Conservation (phyloP, 2,113 vertebrate genomes). For the Malaclemys terrapin region DNA sequence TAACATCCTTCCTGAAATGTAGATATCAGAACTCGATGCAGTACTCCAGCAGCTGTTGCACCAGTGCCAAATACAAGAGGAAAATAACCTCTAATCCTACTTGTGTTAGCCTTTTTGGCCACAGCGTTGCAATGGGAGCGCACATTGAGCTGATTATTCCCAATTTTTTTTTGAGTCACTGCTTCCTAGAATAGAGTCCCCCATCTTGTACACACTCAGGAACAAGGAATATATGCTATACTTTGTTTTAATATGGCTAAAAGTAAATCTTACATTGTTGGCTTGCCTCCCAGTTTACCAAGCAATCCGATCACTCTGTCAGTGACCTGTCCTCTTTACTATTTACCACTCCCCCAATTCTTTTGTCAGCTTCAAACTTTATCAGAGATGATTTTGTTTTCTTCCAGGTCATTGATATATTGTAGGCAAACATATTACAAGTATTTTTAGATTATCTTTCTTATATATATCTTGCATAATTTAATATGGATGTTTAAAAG, state of each 20-base stretch:
- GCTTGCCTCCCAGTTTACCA: neutral
- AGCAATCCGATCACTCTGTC: neutral
- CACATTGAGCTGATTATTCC: neutral
- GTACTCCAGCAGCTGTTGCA: neutral
- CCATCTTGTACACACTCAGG: neutral
- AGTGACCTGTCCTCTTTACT: neutral
- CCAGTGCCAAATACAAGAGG: neutral
- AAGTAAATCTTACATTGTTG: neutral
- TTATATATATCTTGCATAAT: neutral
- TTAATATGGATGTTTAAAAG: conserved; percentile 36
- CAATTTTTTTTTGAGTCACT: neutral
- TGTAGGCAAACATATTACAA: neutral
- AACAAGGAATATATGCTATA: neutral
- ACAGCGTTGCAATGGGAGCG: neutral
- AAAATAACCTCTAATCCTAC: neutral
- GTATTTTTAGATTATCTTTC: neutral
- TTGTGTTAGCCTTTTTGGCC: neutral
- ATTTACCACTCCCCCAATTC: neutral
- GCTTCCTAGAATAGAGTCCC: neutral
- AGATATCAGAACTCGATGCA: neutral
- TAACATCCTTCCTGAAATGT: neutral
- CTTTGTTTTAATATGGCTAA: neutral
- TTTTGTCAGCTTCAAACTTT: neutral
- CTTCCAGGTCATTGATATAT: neutral
- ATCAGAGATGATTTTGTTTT: neutral